Conservation (phyloP, 2,888 invertebrate species). For the Fragum sueziense region DNA sequence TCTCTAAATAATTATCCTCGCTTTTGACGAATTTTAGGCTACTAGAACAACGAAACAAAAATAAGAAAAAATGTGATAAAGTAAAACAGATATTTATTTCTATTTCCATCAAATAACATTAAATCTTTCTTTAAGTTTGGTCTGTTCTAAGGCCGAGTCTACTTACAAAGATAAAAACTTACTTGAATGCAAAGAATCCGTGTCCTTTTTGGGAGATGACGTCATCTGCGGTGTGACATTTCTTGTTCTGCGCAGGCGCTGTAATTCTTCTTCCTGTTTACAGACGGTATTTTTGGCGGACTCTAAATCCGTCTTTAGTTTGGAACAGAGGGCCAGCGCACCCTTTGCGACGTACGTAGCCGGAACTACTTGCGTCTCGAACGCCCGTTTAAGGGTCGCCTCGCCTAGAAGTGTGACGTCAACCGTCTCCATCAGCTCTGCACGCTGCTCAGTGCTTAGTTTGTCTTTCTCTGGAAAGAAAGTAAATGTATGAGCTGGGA, state of each 20-base stretch:
- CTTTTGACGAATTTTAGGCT: too few species aligned
- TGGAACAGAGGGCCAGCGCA: constrained; percentile 75
- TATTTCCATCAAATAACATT: too few species aligned
- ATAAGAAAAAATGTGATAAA: too few species aligned
- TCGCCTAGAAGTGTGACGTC: constrained; percentile 78
- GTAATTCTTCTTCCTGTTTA: constrained; percentile 75
- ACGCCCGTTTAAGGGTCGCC: constrained; percentile 73
- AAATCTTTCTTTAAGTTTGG: too few species aligned
- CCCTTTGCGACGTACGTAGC: constrained; percentile 74
- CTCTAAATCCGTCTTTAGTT: constrained; percentile 74
- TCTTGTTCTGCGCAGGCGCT: constrained; percentile 58
- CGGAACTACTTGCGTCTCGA: constrained; percentile 77
- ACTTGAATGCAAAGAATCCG: constrained; percentile 57
- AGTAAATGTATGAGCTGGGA: too few species aligned
- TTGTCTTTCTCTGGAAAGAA: constrained; percentile 71
- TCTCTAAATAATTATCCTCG: too few species aligned
- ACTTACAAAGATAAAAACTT: background rate
- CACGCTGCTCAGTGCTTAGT: constrained; percentile 67
- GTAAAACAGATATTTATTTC: too few species aligned
- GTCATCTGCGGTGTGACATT: constrained; percentile 57
- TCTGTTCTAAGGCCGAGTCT: too few species aligned
- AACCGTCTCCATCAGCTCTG: constrained; percentile 72
- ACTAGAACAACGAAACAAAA: too few species aligned
- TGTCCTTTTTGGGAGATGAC: constrained; percentile 49
- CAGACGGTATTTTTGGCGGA: constrained; percentile 72